A percentile compares a stretch with the other conserved stretches of the same genome.
phyloP scores from a whole-genome alignment of 2,888 invertebrate genomes.

The Drosophila paracracens region DNA sequence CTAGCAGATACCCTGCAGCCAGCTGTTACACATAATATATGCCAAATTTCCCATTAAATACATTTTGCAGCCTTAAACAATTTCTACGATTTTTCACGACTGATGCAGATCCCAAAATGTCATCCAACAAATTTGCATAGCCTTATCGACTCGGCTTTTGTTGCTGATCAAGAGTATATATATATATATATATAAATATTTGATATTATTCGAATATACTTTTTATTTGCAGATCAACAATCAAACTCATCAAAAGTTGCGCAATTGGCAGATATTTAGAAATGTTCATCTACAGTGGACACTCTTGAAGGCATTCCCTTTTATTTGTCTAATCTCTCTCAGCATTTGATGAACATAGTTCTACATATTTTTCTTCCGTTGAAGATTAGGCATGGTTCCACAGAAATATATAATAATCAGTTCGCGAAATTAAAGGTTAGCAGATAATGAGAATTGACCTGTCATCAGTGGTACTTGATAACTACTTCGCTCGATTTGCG shows the following conservation, averaged over 20 bases:
- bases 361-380: fast-evolving
- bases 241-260: too few relatives aligned
- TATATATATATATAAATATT: too few relatives aligned
- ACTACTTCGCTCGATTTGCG: neutral
- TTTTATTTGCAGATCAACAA: neutral
- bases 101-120: neutral
- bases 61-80: neutral
- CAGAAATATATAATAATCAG: too few relatives aligned
- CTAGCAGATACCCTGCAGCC: neutral
- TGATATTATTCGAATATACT: neutral
- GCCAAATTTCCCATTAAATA: neutral
- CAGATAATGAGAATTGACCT: too few relatives aligned
- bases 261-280: neutral
- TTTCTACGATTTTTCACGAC: neutral
- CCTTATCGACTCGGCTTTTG: neutral
- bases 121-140: neutral
- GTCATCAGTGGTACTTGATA: neutral
- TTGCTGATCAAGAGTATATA: neutral
- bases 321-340: neutral
- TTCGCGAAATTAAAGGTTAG: too few relatives aligned
- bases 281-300: neutral
- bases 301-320: neutral
- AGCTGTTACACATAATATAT: neutral
- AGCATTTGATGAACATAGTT: neutral
- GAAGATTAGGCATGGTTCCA: too few relatives aligned